Evolutionary conservation across 2,113 vertebrate genomes (phyloP).

Genomic region (Anhinga rufa): DNA sequence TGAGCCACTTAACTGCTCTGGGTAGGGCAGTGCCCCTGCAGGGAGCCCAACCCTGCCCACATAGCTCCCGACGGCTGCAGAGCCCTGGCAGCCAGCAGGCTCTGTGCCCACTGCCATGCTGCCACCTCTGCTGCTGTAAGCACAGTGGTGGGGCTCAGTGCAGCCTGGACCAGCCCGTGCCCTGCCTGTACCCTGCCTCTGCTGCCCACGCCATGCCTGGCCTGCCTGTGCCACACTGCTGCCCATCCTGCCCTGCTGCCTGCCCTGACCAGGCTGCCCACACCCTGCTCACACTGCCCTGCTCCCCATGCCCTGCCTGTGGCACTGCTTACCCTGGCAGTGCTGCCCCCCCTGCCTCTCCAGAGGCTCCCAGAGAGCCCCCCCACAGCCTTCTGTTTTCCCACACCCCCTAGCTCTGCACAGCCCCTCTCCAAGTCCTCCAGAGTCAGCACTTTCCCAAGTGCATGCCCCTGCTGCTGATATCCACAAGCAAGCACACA

Average conservation of each 20-base stretch:
- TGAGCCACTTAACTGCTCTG: background rate
- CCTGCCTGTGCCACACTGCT: background rate
- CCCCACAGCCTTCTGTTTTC: background rate
- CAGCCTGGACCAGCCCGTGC: background rate
- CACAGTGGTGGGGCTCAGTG: fast-evolving
- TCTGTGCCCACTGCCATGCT: fast-evolving
- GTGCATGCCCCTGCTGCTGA: background rate
- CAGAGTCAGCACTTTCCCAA: background rate
- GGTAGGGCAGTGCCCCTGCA: background rate
- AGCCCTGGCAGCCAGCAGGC: fast-evolving
- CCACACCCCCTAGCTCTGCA: background rate
- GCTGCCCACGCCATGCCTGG: background rate
- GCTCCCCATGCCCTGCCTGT: background rate
- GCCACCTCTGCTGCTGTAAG: background rate
- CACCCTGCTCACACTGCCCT: too few relatives aligned
- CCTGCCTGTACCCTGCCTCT: background rate
- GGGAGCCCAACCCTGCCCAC: background rate
- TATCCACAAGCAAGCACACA: background rate
- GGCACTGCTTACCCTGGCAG: background rate
- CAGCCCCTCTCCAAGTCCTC: background rate
- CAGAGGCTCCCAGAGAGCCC: background rate
- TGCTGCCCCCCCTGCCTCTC: background rate
- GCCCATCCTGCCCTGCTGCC: background rate
- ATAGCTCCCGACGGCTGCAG: background rate
- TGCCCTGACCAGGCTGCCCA: background rate